A percentile compares a stretch with the other conserved stretches of the same genome.
Evolutionary conservation across 2,888 invertebrate genomes (phyloP).

Genomic region (Eupithecia subumbrata): DNA sequence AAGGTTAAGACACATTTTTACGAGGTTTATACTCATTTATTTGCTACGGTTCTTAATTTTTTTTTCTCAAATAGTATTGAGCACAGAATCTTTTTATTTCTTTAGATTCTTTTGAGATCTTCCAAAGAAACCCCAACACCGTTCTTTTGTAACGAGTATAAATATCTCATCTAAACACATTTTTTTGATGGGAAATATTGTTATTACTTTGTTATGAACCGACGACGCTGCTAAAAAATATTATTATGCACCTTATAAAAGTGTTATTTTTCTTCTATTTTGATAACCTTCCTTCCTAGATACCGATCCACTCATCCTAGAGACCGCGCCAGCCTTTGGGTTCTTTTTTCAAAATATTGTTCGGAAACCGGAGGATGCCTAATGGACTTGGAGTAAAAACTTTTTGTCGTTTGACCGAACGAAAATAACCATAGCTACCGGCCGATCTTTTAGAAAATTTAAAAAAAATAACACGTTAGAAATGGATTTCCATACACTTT

Average conservation of each 20-base stretch:
- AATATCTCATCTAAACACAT: background rate
- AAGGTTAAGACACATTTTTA: background rate
- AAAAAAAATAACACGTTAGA: too few species aligned
- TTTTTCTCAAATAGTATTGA: conserved; percentile 3
- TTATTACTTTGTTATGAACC: background rate
- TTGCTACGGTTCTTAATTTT: background rate
- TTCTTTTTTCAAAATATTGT: too few species aligned
- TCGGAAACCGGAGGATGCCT: too few species aligned
- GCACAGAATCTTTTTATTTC: background rate
- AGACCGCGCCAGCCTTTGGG: too few species aligned
- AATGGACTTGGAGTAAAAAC: too few species aligned
- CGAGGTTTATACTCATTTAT: background rate
- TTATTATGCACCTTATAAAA: background rate
- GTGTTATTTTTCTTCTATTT: background rate
- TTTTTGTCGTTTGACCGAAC: too few species aligned
- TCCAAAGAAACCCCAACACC: background rate
- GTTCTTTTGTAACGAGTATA: background rate
- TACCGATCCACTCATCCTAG: too few species aligned
- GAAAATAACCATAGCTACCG: too few species aligned
- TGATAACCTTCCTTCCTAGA: too few species aligned
- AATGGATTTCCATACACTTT: too few species aligned
- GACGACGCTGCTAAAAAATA: background rate
- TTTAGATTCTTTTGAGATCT: background rate
- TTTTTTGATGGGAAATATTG: background rate
- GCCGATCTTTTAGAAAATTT: too few species aligned